These are phyloP conservation scores for Prionchulus punctatus DNA, from an alignment of 2,888 invertebrate genomes.

Conservation along the genomic window DNA sequence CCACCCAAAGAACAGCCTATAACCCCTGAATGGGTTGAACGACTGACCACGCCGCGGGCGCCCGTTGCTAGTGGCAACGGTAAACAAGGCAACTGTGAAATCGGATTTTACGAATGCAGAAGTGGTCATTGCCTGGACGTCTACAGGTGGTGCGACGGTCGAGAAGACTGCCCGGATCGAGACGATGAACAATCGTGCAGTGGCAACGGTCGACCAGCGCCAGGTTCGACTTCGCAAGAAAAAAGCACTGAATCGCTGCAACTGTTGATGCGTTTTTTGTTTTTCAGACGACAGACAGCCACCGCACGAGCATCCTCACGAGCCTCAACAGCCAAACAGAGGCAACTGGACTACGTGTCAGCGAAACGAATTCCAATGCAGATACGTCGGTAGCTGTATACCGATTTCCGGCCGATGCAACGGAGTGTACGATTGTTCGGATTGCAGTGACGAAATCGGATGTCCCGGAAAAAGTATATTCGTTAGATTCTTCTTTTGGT, in stretches of 20 bases:
- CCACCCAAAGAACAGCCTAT: too few relatives aligned
- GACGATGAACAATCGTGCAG: background rate
- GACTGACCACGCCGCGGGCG: too few relatives aligned
- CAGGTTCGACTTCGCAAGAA: too few relatives aligned
- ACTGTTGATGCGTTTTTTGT: too few relatives aligned
- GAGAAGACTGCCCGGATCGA: background rate
- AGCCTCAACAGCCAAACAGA: background rate
- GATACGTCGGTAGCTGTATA: background rate
- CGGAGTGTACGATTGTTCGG: background rate
- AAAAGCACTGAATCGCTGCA: too few relatives aligned
- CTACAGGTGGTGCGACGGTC: background rate
- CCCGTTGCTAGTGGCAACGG: too few relatives aligned
- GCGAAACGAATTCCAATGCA: background rate
- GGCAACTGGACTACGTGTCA: background rate
- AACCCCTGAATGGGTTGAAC: too few relatives aligned
- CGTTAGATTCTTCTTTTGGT: too few relatives aligned
- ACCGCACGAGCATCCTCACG: background rate
- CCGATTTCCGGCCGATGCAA: background rate
- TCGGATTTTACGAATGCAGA: slow-evolving; percentile 2
- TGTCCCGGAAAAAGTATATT: too few relatives aligned
- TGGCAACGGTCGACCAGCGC: too few relatives aligned
- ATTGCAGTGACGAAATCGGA: background rate
- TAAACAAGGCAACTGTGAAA: background rate
- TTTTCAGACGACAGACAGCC: background rate
- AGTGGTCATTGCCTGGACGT: slow-evolving; percentile 1